phyloP scores from a whole-genome alignment of 2,888 invertebrate species.

The Hydroisotoma schaefferi region DNA sequence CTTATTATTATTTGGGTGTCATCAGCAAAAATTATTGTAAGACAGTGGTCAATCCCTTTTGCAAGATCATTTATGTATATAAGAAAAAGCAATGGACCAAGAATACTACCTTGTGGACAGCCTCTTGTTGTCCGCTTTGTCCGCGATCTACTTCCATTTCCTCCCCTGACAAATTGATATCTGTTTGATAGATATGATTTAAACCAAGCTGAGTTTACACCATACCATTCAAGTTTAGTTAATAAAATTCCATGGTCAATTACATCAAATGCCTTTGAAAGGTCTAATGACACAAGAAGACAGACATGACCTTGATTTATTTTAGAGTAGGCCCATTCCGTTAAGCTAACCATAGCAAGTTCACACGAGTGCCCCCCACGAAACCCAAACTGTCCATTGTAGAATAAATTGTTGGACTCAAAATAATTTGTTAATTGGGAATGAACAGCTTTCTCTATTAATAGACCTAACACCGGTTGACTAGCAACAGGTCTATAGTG shows the following conservation, averaged over 20 bases:
- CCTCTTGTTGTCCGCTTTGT: slow-evolving; percentile 13
- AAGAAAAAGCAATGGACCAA: slow-evolving; percentile 13
- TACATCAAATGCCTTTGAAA: slow-evolving; percentile 26
- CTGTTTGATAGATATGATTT: slow-evolving; percentile 13
- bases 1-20: slow-evolving; percentile 17
- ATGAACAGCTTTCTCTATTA: slow-evolving; percentile 21
- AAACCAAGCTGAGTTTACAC: slow-evolving; percentile 15
- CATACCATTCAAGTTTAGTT: slow-evolving; percentile 24
- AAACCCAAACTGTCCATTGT: slow-evolving; percentile 25
- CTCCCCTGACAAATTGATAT: slow-evolving; percentile 14
- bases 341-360: slow-evolving; percentile 16
- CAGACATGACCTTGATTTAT: slow-evolving; percentile 19
- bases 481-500: slow-evolving; percentile 21
- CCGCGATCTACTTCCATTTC: slow-evolving; percentile 7
- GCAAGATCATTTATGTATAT: slow-evolving; percentile 25
- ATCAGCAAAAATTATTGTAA: slow-evolving; percentile 22
- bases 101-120: background rate
- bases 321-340: slow-evolving; percentile 20
- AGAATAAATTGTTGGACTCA: slow-evolving; percentile 18
- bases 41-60: slow-evolving; percentile 3
- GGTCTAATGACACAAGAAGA: slow-evolving; percentile 21
- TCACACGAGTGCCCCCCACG: slow-evolving; percentile 10
- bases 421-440: slow-evolving; percentile 11
- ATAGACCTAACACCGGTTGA: slow-evolving; percentile 18
- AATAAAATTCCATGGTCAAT: slow-evolving; percentile 8